phyloP scores from a whole-genome alignment of 2,888 invertebrate genomes.

The Bibio marci region DNA sequence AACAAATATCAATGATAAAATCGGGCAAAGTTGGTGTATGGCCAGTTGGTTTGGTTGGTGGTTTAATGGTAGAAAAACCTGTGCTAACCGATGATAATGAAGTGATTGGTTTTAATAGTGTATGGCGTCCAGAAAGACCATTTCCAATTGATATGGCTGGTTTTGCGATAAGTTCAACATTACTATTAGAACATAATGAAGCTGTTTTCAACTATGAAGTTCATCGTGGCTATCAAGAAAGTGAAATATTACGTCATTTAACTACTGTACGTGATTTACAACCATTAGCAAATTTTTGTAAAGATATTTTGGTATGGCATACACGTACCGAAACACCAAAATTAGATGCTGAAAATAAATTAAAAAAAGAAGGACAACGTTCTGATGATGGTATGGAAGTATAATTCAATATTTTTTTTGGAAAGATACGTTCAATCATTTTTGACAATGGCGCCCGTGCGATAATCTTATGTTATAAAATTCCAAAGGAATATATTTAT shows the following conservation, averaged over 20 bases:
- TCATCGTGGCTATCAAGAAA: slow-evolving; percentile 78
- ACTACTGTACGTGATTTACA: slow-evolving; percentile 62
- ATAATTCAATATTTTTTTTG: too few species aligned
- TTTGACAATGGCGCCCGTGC: too few species aligned
- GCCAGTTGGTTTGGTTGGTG: slow-evolving; percentile 94
- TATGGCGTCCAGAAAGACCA: slow-evolving; percentile 77
- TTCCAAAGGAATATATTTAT: too few species aligned
- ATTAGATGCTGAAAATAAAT: slow-evolving; percentile 47
- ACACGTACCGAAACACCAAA: slow-evolving; percentile 85
- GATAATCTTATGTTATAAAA: too few species aligned
- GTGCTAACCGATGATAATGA: slow-evolving; percentile 42
- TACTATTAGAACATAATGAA: slow-evolving; percentile 51
- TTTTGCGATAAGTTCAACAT: slow-evolving; percentile 68
- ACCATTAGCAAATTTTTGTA: slow-evolving; percentile 78
- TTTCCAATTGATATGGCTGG: slow-evolving; percentile 99
- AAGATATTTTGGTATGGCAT: slow-evolving; percentile 97
- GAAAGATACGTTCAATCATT: too few species aligned
- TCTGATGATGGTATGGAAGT: slow-evolving; percentile 45
- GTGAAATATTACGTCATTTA: slow-evolving; percentile 61
- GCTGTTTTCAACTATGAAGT: slow-evolving; percentile 71
- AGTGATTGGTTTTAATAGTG: slow-evolving; percentile 43
- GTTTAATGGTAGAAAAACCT: slow-evolving; percentile 83
- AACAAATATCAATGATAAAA: slow-evolving; percentile 69
- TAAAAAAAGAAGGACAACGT: slow-evolving; percentile 31
- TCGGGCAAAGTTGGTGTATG: slow-evolving; percentile 64